Evolutionary conservation across 92 coral and sea anemone species (phyloP), one percentile per base, ranked within the genome.

Genomic region (Diadumene lineata): DNA sequence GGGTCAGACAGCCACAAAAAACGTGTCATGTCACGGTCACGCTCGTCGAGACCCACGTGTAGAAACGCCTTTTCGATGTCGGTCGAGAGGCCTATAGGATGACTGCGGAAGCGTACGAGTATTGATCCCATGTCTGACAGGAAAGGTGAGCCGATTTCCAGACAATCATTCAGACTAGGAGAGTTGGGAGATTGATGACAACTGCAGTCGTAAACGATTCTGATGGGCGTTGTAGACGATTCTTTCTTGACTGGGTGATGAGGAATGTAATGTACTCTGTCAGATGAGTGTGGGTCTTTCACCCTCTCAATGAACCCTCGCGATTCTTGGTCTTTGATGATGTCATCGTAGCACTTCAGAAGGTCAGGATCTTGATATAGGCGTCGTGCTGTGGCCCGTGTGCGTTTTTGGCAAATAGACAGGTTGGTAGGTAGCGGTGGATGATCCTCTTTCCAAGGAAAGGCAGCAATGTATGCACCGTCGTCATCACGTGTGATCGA

Each of bases 361-460:
- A 81, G 85, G 29, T 76, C 74, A 27, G 87, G 82, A 64, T 78
- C 60, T 44, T 75, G 78, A 1, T 68, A 58, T 75, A 89, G 56
- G 76, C 70, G 81, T 70, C 79, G 50, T 34, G 81, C 85, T 27
- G 85, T 48, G 11, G 85, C 78, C 69, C 85, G 31, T 31, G 85
- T 31, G 0, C 85, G 90, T 15, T 79, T 81, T 44, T 64, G 71
- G 31, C 93, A 85, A 25, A 81, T 80, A 88, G 19, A 75, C 77
- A 60, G 66, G 77, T 26, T 72, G 77, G 22, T 79, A 60, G 69
- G 18, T 63, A n/a, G n/a, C n/a, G n/a, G n/a, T 18, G 30, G 77
- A 19, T 73, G 61, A 25, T 73, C 81, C 34, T 84, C 76, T 29
- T 84, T 84, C 90, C 90, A 87, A 27, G 89, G 93, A 46, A 88